phyloP scores from a whole-genome alignment of 1,140 invertebrate genomes.

The Palaemon carinicauda region DNA sequence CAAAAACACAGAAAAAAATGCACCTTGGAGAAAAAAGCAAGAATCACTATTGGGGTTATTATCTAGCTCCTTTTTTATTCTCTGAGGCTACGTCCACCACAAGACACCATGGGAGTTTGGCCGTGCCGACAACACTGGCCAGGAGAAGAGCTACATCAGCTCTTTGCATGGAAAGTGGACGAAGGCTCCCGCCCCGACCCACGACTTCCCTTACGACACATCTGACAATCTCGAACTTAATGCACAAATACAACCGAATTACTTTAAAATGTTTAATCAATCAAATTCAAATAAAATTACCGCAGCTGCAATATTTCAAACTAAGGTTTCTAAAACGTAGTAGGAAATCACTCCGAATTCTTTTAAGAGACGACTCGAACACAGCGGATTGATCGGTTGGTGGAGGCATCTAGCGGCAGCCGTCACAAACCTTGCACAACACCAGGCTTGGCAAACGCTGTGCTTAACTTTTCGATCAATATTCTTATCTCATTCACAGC shows the following conservation, averaged over 20 bases:
- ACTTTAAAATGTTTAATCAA: too few species aligned
- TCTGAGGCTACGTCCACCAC: conserved; percentile 24
- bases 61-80: conserved; percentile 6
- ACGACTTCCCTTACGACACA: too few species aligned
- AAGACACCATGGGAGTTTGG: conserved; percentile 49
- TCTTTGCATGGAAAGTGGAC: conserved; percentile 48
- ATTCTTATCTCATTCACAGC: conserved; percentile 22
- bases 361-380: conserved; percentile 25
- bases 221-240: too few species aligned
- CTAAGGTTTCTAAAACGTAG: too few species aligned
- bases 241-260: too few species aligned
- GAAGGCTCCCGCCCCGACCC: too few species aligned
- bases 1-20: neutral
- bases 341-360: neutral
- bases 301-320: too few species aligned
- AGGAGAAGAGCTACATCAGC: conserved; percentile 30
- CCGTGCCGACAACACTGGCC: conserved; percentile 48
- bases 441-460: conserved; percentile 38
- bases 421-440: conserved; percentile 39
- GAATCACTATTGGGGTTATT: conserved; percentile 11
- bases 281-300: too few species aligned
- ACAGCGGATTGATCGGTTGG: conserved; percentile 49
- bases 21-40: too few species aligned
- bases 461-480: conserved; percentile 48
- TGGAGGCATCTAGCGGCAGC: conserved; percentile 45